phyloP scores from a whole-genome alignment of 2,797 vertebrate species.

The Crocidura indochinensis region DNA sequence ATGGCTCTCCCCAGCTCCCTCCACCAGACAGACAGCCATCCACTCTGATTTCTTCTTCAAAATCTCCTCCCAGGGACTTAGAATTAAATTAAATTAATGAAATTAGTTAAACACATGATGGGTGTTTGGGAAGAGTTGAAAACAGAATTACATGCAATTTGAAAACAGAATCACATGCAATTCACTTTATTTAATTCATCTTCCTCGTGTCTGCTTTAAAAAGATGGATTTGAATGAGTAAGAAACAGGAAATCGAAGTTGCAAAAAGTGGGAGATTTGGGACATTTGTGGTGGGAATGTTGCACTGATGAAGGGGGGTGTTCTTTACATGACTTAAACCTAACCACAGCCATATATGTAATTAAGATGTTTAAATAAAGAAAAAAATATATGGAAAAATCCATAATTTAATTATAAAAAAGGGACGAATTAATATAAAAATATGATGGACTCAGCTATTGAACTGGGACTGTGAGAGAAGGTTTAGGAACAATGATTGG shows the following conservation, averaged over 20 bases:
- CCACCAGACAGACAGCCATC: background rate
- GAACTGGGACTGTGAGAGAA: background rate
- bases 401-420: too few species aligned
- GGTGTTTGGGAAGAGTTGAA: background rate
- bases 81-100: background rate
- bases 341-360: too few species aligned
- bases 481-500: background rate
- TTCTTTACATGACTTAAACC: too few species aligned
- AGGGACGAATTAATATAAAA: background rate
- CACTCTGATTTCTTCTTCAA: constrained; percentile 18
- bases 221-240: background rate
- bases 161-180: background rate
- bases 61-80: background rate
- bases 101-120: too few species aligned
- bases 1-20: background rate
- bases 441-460: background rate
- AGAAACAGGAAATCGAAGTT: background rate
- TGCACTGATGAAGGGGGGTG: too few species aligned
- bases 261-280: background rate
- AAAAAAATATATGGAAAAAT: too few species aligned
- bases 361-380: too few species aligned
- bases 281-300: too few species aligned
- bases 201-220: background rate
- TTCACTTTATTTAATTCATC: background rate
- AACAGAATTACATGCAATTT: background rate